Evolutionary conservation across 2,113 vertebrate genomes (phyloP).

Genomic region (Chiloscyllium plagiosum): DNA sequence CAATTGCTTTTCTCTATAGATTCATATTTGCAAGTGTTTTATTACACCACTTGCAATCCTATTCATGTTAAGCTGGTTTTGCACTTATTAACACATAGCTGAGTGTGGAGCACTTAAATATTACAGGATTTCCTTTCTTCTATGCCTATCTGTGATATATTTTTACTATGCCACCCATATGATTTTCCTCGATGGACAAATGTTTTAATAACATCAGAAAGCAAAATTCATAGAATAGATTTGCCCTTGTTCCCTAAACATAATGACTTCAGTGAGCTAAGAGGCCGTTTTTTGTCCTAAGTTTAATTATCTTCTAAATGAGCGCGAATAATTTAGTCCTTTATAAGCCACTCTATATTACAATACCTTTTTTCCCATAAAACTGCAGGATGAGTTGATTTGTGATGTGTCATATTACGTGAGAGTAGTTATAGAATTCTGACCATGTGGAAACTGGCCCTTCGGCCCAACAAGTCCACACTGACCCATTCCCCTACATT

Average conservation of each 20-base stretch:
- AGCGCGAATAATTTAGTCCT: neutral
- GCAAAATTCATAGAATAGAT: neutral
- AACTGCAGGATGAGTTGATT: neutral
- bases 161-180: neutral
- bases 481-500: no score
- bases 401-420: neutral
- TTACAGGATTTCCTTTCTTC: neutral
- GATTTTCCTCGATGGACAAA: neutral
- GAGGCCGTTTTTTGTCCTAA: neutral
- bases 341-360: neutral
- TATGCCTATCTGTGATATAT: neutral
- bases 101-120: neutral
- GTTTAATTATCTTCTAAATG: neutral
- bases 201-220: neutral
- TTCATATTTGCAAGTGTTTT: neutral
- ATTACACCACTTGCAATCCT: neutral
- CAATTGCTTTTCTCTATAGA: neutral
- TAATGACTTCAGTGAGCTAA: neutral
- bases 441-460: no score
- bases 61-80: neutral
- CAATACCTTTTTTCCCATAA: neutral
- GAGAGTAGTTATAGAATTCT: neutral
- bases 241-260: neutral
- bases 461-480: no score
- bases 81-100: neutral